A percentile compares a stretch with the other conserved stretches of the same genome.
These are phyloP conservation scores for Imbricaverruca yamaguchii DNA, from an alignment of 2,888 invertebrate genomes.

Conservation along the genomic window DNA sequence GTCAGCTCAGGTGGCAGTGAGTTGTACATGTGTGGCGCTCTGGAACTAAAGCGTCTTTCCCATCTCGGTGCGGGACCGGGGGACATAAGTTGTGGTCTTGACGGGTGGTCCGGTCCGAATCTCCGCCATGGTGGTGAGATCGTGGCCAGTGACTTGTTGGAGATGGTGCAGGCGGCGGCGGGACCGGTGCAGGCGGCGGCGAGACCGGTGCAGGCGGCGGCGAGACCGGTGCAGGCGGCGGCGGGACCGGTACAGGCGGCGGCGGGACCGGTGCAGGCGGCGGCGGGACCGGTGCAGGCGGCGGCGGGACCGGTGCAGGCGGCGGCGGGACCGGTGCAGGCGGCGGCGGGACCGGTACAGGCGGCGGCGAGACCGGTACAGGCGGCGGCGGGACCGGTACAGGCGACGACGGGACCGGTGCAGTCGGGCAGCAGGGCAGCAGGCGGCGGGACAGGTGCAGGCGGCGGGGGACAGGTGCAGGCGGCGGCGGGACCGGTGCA, in stretches of 20 bases:
- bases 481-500: background rate
- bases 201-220: background rate
- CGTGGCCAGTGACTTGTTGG: too few relatives aligned
- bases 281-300: background rate
- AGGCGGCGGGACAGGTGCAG: too few relatives aligned
- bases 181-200: background rate
- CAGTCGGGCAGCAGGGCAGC: background rate
- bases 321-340: background rate
- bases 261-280: background rate
- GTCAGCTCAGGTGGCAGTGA: too few relatives aligned
- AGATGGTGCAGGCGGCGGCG: too few relatives aligned
- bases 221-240: background rate
- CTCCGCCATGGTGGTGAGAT: too few relatives aligned
- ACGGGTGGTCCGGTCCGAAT: too few relatives aligned
- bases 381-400: background rate
- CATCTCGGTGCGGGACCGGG: too few relatives aligned
- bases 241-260: background rate
- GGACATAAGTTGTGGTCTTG: too few relatives aligned
- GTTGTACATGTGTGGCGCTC: too few relatives aligned
- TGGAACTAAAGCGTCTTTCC: too few relatives aligned
- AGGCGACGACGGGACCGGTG: background rate
- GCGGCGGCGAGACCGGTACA: background rate
- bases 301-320: background rate
- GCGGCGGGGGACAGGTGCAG: background rate
- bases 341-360: background rate